Base-by-base conservation (phyloP, 1,140 invertebrate species). In the Halesus radiatus region DNA sequence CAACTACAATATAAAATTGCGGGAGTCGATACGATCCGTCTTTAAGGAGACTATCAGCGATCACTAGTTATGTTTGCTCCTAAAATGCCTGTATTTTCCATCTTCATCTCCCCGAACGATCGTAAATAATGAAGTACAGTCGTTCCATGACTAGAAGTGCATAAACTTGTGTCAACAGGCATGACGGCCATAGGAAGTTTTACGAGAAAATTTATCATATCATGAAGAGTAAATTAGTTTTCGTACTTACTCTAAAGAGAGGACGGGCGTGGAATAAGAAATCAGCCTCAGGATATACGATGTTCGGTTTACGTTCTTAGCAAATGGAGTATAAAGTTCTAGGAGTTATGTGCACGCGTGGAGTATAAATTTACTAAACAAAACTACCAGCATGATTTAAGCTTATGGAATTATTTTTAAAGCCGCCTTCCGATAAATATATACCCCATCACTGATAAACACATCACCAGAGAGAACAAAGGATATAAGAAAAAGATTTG, bases 111-210 rank as follows among this genome's bases (percentile, higher is more conserved):
- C 78, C 78, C 18, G 8, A 45, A 68, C 26, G 56, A 23, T 75
- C 68, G 58, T 80, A 80, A 80, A 80, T 80, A 80, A 80, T 52
- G 72, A 62, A 74, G 54, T 76, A 58, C 54, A 37, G 45, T 32
- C 20, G 10, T 45, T 54, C 10, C 54, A 58, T n/a, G 54, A 16
- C n/a, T 29, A 45, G 74, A 62, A 62, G 32, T 76, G 74, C 74
- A 76, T 76, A 76, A 76, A 45, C 7, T 58, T 62, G 50, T 76
- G 74, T 58, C 74, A 76, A 76, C 74, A 60, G 58, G 56, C 74
- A 22, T 62, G 74, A 60, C 58, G 54, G 58, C 16, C 74, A 60
- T 37, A 22, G 22, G 26, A 60, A 76, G 54, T 76, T 76, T 58
- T 37, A 76, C 58, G 54, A 62, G 29, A 62, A 76, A 76, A 45